Evolutionary conservation across 2,888 invertebrate species (phyloP), one percentile per base, ranked within the genome.

Genomic region (Polydrusus pterygomalis): DNA sequence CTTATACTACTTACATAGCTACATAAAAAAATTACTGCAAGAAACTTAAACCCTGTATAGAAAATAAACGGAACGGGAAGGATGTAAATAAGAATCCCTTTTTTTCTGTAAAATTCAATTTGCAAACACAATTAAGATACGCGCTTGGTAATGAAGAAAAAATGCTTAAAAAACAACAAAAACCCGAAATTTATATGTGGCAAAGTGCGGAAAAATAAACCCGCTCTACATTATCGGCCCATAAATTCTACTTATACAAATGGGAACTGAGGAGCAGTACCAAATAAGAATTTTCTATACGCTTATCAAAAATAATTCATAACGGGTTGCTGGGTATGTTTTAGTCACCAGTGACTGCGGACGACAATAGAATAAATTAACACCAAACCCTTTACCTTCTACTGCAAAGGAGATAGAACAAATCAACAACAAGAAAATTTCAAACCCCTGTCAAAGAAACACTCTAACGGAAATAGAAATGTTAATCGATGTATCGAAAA

Each of bases 181-280:
- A 64, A n/a, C 58, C 68, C 38, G 15, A 30, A 74, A 74, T 74
- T 74, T 74, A 74, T 67, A 51, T 40, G 43, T 49, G 49, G 40
- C 67, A 68, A 67, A 67, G 67, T 74, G 73, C 49, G 54, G 73
- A 67, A 74, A 74, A 74, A 74, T 74, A 74, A 74, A 60, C 73
- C 68, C 38, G 58, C 62, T 60, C 68, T 68, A 58, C 67, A 74
- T 74, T 74, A 74, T 74, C 73, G 73, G 68, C 34, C 20, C 68
- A 74, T 74, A 74, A 74, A 74, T 74, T 60, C 25, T 74, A 68
- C 73, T 74, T 74, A 74, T 60, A 74, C 73, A 74, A 74, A 74
- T 74, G 58, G 73, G 67, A 65, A 67, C 3, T 47, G 1, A 38
- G 45, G 56, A 45, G 54, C 62, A 51, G 8, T 38, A 60, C 58